phyloP scores from a whole-genome alignment of 2,888 invertebrate genomes.

The Ophion costatus region DNA sequence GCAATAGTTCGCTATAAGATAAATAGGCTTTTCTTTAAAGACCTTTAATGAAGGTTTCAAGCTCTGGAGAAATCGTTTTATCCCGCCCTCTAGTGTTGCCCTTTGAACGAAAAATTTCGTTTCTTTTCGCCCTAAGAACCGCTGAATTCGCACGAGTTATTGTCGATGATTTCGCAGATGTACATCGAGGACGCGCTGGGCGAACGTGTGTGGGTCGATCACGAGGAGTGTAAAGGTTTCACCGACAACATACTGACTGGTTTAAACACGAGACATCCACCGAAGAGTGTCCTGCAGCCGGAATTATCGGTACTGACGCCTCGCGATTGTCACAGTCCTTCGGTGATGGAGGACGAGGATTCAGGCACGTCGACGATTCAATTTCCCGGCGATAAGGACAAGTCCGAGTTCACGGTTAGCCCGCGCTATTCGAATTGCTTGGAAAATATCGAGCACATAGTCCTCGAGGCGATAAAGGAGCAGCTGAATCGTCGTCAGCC shows the following conservation, averaged over 20 bases:
- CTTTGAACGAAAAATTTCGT: background rate
- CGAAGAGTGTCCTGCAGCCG: conserved; percentile 88
- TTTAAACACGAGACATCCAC: conserved; percentile 92
- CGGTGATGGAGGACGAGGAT: conserved; percentile 81
- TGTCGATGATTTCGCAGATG: conserved; percentile 84
- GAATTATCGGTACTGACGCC: conserved; percentile 83
- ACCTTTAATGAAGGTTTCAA: background rate
- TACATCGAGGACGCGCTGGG: conserved; percentile 98
- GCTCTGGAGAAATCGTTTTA: background rate
- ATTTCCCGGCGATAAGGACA: conserved; percentile 78
- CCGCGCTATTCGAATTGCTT: conserved; percentile 87
- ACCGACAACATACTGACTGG: conserved; percentile 96
- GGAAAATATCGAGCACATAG: conserved; percentile 91
- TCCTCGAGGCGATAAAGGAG: conserved; percentile 94
- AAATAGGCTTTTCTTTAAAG: background rate
- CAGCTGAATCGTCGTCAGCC: conserved; percentile 93
- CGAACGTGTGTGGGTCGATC: conserved; percentile 97
- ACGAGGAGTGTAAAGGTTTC: conserved; percentile 94
- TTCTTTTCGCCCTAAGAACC: background rate
- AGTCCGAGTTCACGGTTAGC: conserved; percentile 83
- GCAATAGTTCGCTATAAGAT: background rate
- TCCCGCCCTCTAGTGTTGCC: background rate
- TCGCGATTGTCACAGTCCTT: conserved; percentile 81
- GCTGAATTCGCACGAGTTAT: background rate
- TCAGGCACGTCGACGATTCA: conserved; percentile 75